A percentile compares a stretch with the other conserved stretches of the same genome.
phyloP scores from a whole-genome alignment of 2,797 vertebrate species.

The Coregonus ussuriensis region DNA sequence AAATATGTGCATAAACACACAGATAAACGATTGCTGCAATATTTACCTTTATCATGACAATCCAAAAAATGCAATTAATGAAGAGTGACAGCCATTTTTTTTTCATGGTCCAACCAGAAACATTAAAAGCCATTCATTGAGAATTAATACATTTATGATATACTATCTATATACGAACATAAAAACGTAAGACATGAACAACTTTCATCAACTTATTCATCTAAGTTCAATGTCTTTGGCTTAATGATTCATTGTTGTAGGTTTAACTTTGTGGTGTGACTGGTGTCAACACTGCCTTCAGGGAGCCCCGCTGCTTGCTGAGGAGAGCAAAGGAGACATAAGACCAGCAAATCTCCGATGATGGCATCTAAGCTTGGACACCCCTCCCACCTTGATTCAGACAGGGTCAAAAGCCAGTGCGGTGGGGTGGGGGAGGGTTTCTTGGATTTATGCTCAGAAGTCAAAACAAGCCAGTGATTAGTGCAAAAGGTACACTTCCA shows the following conservation, averaged over 20 bases:
- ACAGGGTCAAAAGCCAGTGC: conserved; percentile 56
- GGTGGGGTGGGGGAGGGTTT: conserved; percentile 54
- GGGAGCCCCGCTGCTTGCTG: conserved; percentile 65
- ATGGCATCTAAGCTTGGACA: conserved; percentile 70
- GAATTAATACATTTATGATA: background rate
- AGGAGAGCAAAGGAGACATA: conserved; percentile 66
- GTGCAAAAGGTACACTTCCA: conserved; percentile 56
- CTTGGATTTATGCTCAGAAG: conserved; percentile 28
- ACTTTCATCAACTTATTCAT: conserved; percentile 47
- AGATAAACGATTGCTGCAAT: background rate
- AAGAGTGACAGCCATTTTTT: background rate
- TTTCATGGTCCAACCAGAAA: background rate
- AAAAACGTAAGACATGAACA: background rate
- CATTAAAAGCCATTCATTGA: background rate
- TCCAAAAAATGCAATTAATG: background rate
- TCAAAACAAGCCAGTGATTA: conserved; percentile 55
- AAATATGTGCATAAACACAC: too few relatives aligned
- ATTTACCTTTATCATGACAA: background rate
- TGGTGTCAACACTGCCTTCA: conserved; percentile 46
- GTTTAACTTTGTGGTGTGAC: conserved; percentile 58
- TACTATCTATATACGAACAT: background rate
- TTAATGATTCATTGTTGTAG: conserved; percentile 62
- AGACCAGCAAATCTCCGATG: conserved; percentile 69
- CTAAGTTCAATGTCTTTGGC: conserved; percentile 76
- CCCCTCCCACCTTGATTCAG: conserved; percentile 61